Conservation (phyloP, 2,888 invertebrate genomes). For the Herminia tarsipennalis region DNA sequence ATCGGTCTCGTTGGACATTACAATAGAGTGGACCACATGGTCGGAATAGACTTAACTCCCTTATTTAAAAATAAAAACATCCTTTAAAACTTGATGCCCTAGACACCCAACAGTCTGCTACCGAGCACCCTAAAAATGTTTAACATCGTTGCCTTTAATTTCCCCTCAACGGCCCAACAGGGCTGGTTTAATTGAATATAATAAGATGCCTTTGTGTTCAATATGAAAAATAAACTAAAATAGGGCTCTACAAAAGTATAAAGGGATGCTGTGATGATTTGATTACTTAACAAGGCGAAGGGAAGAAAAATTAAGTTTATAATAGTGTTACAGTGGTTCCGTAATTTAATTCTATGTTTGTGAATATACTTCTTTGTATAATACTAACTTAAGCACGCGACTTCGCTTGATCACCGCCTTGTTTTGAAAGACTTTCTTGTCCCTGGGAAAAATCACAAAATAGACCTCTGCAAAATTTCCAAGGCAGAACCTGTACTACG, state of each 20-base stretch:
- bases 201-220: conserved; percentile 23
- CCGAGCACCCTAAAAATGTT: conserved; percentile 4
- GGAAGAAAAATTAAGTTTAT: conserved; percentile 3
- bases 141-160: conserved; percentile 12
- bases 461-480: too few relatives aligned
- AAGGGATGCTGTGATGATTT: conserved; percentile 13
- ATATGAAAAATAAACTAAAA: conserved; percentile 20
- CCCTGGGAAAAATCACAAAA: too few relatives aligned
- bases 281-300: conserved; percentile 11
- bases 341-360: neutral
- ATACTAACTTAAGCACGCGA: neutral
- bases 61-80: neutral
- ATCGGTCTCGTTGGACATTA: too few relatives aligned
- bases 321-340: neutral
- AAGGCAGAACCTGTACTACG: too few relatives aligned
- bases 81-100: neutral
- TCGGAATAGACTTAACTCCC: too few relatives aligned
- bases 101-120: neutral
- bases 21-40: too few relatives aligned
- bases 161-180: conserved; percentile 6
- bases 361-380: neutral
- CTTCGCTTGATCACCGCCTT: too few relatives aligned
- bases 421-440: too few relatives aligned
- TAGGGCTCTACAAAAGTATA: neutral
- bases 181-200: conserved; percentile 27